A percentile compares a stretch with the other conserved stretches of the same genome.
Conservation (phyloP, 2,797 vertebrate genomes). For the Liparis tanakae region DNA sequence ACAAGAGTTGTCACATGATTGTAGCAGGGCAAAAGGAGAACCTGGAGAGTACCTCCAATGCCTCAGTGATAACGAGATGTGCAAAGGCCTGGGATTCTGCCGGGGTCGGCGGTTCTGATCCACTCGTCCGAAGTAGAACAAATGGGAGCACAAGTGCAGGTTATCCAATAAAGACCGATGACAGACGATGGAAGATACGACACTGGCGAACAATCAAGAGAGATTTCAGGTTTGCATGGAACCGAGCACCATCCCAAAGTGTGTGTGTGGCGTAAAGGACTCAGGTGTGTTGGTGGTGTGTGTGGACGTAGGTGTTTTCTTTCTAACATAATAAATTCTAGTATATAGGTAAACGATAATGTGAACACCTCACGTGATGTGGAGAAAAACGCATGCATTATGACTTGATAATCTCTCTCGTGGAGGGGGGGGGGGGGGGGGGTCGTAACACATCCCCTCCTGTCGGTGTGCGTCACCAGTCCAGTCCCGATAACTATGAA, state of each 20-base stretch:
- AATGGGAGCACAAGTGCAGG: conserved; percentile 33
- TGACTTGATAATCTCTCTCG: conserved; percentile 76
- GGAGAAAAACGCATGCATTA: conserved; percentile 80
- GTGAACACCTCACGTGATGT: conserved; percentile 82
- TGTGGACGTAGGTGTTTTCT: conserved; percentile 76
- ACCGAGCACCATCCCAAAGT: conserved; percentile 78
- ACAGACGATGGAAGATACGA: conserved; percentile 38
- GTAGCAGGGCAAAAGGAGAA: conserved; percentile 78
- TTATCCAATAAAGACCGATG: conserved; percentile 48
- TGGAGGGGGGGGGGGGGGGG: conserved; percentile 51
- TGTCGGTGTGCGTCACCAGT: conserved; percentile 69
- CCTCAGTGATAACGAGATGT: conserved; percentile 57
- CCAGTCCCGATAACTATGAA: conserved; percentile 75
- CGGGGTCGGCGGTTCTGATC: conserved; percentile 60
- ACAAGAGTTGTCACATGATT: conserved; percentile 76
- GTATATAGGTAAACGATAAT: conserved; percentile 78
- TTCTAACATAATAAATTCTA: conserved; percentile 77
- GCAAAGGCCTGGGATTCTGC: conserved; percentile 52
- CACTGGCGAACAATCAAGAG: conserved; percentile 60
- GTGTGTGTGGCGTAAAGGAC: conserved; percentile 71
- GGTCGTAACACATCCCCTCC: conserved; percentile 74
- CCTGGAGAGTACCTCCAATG: conserved; percentile 57
- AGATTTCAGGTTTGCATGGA: conserved; percentile 81
- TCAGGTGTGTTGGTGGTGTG: conserved; percentile 78
- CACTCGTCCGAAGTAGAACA: conserved; percentile 34